Conservation (phyloP, 2,797 vertebrate genomes). For the Microcaecilia unicolor region DNA sequence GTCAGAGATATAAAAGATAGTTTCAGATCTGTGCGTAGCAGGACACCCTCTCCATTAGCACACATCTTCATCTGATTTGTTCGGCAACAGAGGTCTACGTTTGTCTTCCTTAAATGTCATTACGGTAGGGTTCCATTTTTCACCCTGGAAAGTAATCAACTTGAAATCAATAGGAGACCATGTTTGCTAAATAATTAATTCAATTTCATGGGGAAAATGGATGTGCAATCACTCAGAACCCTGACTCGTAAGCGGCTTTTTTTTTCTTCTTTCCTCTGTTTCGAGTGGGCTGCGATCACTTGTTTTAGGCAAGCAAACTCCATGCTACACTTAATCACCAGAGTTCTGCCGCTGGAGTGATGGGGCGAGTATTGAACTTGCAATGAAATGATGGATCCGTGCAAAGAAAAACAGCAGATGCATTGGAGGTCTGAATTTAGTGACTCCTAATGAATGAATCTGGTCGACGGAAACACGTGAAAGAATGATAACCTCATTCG, state of each 20-base stretch:
- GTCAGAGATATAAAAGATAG: not conserved
- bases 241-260: not conserved
- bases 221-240: conserved; percentile 21
- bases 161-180: conserved; percentile 21
- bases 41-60: not conserved
- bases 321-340: not conserved
- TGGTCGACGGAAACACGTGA: too few species aligned
- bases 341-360: not conserved
- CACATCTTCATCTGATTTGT: conserved; percentile 14
- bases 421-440: too few species aligned
- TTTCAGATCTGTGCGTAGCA: conserved; percentile 8
- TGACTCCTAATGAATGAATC: too few species aligned
- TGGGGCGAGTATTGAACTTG: too few species aligned
- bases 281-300: not conserved
- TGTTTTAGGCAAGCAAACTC: not conserved
- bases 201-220: conserved; percentile 26
- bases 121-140: conserved; percentile 1
- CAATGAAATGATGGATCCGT: too few species aligned
- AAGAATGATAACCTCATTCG: too few species aligned
- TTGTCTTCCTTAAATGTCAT: conserved; percentile 17
- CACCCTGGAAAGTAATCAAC: conserved; percentile 26
- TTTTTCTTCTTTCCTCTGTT: conserved; percentile 7
- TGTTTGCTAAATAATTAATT: conserved; percentile 36
- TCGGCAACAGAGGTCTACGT: not conserved
- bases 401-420: too few species aligned